Evolutionary conservation across 2,113 vertebrate species (phyloP), one percentile per base, ranked within the genome.

Genomic region (Oncorhynchus tshawytscha): DNA sequence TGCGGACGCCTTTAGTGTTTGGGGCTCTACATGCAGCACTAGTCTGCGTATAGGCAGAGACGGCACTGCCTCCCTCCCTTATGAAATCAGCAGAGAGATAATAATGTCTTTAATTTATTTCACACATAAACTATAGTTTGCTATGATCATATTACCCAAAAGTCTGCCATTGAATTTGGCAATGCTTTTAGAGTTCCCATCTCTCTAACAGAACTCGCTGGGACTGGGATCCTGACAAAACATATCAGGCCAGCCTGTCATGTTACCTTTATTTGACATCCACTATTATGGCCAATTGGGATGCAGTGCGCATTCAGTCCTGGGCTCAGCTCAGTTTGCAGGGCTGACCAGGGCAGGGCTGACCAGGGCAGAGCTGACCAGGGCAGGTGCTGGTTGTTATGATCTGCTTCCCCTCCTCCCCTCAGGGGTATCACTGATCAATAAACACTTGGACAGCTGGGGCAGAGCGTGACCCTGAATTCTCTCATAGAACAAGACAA

Each of bases 391-490:
- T 84, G 80, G 73, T 78, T 84, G 82, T 86, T 76, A 74, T 84
- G 82, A 86, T 78, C 82, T 72, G 71, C 70, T 67, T 29, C 16
- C 67, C 76, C 67, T 71, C 51, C 31, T 31, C 65, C 77, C 76
- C 67, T 64, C 59, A 45, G 81, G 74, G 74, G 65, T 62, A 78
- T 78, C 75, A 79, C 82, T 67, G 84, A 91, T 94, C 90, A 91
- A 92, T 92, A 92, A 90, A 86, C 77, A 88, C 83, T 65, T 22
- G 72, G 79, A 88, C 91, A 93, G 91, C 91, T 92, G 92, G 82
- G 84, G 82, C 79, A 82, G 78, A 82, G 73, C 62, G 81, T 24
- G 16, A 87, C 83, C 85, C 82, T 82, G 80, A 83, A 91, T 92
- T 92, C 86, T 89, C 84, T 77, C 80, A 90, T 86, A 89, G 65